Conservation (phyloP, 2,113 vertebrate genomes). For the Microtus ochrogaster region DNA sequence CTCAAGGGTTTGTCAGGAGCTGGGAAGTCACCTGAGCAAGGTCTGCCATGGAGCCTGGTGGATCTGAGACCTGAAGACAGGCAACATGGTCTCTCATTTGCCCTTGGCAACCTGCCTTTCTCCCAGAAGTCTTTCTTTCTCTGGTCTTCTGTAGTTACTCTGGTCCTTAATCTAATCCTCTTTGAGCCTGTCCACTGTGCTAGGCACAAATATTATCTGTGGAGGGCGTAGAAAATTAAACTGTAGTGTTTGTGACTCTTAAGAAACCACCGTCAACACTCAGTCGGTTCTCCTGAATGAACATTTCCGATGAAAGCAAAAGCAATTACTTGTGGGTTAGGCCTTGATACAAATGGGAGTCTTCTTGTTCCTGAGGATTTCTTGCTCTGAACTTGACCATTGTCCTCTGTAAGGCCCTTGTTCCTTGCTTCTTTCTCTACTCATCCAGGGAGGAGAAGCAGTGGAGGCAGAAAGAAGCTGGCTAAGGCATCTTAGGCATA, state of each 20-base stretch:
- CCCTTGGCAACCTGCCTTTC: background rate
- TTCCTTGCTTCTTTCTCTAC: background rate
- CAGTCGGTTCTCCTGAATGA: background rate
- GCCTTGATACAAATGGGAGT: background rate
- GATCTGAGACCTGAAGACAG: background rate
- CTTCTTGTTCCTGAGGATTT: background rate
- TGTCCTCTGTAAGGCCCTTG: background rate
- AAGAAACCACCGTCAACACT: background rate
- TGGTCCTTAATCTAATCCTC: background rate
- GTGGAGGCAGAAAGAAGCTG: background rate
- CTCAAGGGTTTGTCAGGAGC: background rate
- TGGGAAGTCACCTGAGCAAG: background rate
- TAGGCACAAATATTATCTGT: background rate
- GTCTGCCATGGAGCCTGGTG: background rate
- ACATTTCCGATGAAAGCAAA: slow-evolving; percentile 43
- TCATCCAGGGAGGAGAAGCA: background rate
- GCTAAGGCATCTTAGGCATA: slow-evolving; percentile 7
- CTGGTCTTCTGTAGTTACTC: background rate
- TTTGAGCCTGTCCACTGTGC: background rate
- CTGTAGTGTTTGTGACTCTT: background rate
- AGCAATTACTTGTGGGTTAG: background rate
- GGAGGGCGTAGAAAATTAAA: background rate
- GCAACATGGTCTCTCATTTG: background rate
- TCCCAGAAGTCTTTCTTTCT: background rate
- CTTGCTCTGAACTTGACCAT: background rate